Evolutionary conservation across 2,888 invertebrate species (phyloP), one percentile per base, ranked within the genome.

Genomic region (Tetragnatha montana): DNA sequence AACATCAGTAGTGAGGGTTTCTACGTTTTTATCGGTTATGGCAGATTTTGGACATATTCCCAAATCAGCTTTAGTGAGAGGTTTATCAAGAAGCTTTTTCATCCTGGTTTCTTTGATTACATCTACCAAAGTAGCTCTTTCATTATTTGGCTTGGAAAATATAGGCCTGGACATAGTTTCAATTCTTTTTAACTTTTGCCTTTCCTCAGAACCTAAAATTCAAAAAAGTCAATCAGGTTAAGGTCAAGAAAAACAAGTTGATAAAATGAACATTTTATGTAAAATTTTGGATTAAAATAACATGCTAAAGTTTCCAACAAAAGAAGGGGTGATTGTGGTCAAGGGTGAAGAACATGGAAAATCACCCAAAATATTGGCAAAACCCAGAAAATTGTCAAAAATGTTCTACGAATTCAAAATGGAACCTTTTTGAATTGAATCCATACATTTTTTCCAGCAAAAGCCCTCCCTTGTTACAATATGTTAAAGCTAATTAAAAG

Each of bases 141-240:
- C 78, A 22, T 21, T 71, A 22, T 2, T 51, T 79, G 60, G 21
- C 12, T 88, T n/a, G 4, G 88, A 73, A 68, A 91, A 88, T 17
- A 88, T 10, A 12, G 91, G 88, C 17, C 80, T 86, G 68, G 86
- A 82, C 17, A 88, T n/a, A 10, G 78, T 80, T 79, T 88, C 91
- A 75, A 79, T 80, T 75, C 88, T 81, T 69, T 86, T 91, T 21
- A 74, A 22, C 22, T 74, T 85, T 49, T 91, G 82, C 7, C 60
- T 60, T 50, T 91, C 86, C 50, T 91, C 91, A 80, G 75, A 86
- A 51, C 75, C 91, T 91, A 68, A 12, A 82, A 60, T n/a, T 74
- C 51, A 86, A 50, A 19, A 8, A 35, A 60, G n/a, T 19, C 14
- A 80, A 74, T 47, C 35, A 35, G 35, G 35, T 35, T 35, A 35